Evolutionary conservation across 53 echinoderm and acorn worm genomes (phyloP).

Genomic region (Temnopleurus reevesii): DNA sequence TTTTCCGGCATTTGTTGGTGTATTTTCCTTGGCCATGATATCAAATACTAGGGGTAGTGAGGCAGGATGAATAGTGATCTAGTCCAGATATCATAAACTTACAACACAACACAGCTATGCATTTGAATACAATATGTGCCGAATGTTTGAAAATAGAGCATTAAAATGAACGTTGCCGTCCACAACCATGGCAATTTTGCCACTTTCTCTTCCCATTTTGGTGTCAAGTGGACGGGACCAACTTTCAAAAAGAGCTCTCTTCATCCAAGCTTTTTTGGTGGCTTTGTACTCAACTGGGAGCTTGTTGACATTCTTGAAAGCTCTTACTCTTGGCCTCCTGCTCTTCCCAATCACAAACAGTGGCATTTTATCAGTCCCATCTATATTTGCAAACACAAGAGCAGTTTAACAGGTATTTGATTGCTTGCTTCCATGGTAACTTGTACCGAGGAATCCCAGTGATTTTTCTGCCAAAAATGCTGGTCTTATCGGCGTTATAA

Average conservation of each 20-base stretch:
- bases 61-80: too few species aligned
- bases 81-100: too few species aligned
- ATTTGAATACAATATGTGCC: too few species aligned
- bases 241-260: not conserved
- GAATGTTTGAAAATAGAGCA: too few species aligned
- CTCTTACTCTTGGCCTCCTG: slow-evolving; percentile 50
- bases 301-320: slow-evolving; percentile 49
- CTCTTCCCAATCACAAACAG: slow-evolving; percentile 67
- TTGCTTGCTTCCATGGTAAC: slow-evolving; percentile 56
- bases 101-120: too few species aligned
- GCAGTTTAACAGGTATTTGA: slow-evolving; percentile 47
- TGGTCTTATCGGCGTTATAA: slow-evolving; percentile 62
- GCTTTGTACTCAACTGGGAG: slow-evolving; percentile 42
- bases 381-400: slow-evolving; percentile 62
- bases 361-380: slow-evolving; percentile 58
- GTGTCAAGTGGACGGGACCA: slow-evolving; percentile 38
- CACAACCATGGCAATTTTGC: too few species aligned
- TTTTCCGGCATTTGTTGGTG: too few species aligned
- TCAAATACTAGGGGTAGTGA: too few species aligned
- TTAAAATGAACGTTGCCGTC: too few species aligned
- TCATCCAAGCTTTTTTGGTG: slow-evolving; percentile 58
- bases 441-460: slow-evolving; percentile 39
- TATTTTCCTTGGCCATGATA: too few species aligned
- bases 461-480: slow-evolving; percentile 59
- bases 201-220: slow-evolving; percentile 17